Conservation (phyloP, 2,797 vertebrate species). For the Malurus splendens region DNA sequence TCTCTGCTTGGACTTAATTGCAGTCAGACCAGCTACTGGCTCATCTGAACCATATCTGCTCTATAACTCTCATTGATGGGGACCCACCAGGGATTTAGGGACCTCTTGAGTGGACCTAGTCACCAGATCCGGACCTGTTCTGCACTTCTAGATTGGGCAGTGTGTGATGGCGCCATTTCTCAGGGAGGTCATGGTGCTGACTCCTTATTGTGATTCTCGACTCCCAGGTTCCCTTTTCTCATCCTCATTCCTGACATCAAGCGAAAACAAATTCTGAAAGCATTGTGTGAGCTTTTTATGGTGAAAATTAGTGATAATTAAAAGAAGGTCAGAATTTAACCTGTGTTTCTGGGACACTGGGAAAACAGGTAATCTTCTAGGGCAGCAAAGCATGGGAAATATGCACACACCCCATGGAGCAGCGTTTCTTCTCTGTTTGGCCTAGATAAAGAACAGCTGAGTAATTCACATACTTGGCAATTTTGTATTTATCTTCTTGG, state of each 20-base stretch:
- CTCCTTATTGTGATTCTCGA: neutral
- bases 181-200: neutral
- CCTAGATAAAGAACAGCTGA: neutral
- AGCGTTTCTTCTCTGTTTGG: neutral
- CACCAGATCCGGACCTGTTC: neutral
- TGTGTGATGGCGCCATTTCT: neutral
- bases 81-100: accelerated
- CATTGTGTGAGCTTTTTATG: neutral
- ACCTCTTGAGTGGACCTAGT: neutral
- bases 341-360: neutral
- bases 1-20: neutral
- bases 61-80: neutral
- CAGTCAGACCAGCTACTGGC: neutral
- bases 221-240: neutral
- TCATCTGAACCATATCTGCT: neutral
- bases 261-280: neutral
- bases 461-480: neutral
- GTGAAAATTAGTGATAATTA: neutral
- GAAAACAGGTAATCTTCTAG: neutral
- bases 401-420: accelerated
- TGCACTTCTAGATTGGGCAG: neutral
- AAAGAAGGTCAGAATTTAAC: neutral
- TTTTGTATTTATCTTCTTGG: neutral
- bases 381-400: neutral
- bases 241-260: neutral